phyloP scores from a whole-genome alignment of 2,797 vertebrate species.

The Tolypeutes matacus region DNA sequence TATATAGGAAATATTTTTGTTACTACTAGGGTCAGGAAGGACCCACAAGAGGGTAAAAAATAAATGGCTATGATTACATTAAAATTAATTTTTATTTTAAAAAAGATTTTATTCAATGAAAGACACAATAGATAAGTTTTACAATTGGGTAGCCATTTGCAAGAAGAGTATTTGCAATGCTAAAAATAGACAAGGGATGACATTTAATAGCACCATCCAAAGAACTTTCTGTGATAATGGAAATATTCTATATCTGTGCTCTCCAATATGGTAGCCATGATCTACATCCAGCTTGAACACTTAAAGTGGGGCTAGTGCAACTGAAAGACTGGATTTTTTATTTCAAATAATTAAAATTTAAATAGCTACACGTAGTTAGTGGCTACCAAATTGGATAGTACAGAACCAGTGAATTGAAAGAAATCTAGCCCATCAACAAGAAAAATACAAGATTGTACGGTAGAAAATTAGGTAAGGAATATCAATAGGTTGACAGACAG shows the following conservation, averaged over 20 bases:
- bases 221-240: background rate
- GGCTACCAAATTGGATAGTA: background rate
- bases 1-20: background rate
- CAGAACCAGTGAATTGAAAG: slow-evolving; percentile 6
- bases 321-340: background rate
- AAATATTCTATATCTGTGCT: background rate
- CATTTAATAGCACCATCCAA: background rate
- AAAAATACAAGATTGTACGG: background rate
- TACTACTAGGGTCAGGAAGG: background rate
- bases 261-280: background rate
- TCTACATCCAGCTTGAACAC: background rate
- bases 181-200: background rate
- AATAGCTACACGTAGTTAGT: background rate
- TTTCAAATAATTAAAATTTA: too few relatives aligned
- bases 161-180: background rate
- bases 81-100: background rate
- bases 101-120: background rate
- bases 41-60: background rate
- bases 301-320: background rate
- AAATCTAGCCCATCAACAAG: background rate
- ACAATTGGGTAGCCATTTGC: background rate
- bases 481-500: background rate
- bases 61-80: background rate
- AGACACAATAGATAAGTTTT: background rate
- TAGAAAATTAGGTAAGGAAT: background rate